Conservation (phyloP, 2,797 vertebrate species). For the Mycteria americana region DNA sequence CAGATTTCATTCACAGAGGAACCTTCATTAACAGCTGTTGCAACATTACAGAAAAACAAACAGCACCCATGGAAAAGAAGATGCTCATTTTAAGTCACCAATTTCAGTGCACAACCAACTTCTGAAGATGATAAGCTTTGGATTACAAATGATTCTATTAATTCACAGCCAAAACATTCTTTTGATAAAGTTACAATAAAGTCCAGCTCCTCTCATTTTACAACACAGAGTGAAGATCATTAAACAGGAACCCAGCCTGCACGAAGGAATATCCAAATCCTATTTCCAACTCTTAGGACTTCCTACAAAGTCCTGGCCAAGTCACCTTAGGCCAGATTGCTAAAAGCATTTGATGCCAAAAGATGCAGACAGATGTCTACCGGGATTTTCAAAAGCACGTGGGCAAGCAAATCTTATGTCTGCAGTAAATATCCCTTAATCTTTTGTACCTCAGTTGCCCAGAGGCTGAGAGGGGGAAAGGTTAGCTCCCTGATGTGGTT, state of each 20-base stretch:
- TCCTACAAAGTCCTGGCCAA: background rate
- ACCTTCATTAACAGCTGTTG: background rate
- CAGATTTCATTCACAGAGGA: background rate
- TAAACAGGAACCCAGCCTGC: background rate
- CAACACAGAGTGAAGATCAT: background rate
- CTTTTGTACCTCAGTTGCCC: background rate
- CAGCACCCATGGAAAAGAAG: background rate
- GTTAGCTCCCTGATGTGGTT: background rate
- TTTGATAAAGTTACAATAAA: background rate
- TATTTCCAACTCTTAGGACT: background rate
- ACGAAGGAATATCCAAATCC: background rate
- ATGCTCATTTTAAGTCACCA: background rate
- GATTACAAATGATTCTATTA: background rate
- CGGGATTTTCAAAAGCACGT: background rate
- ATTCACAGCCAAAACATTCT: background rate
- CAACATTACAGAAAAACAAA: background rate
- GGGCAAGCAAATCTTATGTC: background rate
- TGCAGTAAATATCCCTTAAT: background rate
- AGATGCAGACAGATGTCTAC: constrained; percentile 20
- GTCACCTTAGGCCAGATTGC: background rate
- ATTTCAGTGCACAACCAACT: background rate
- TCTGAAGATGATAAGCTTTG: background rate
- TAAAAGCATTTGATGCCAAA: background rate
- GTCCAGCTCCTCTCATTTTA: background rate
- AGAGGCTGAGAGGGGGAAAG: background rate